Conservation (phyloP, 1,140 invertebrate genomes). For the Diachasma alloeum region DNA sequence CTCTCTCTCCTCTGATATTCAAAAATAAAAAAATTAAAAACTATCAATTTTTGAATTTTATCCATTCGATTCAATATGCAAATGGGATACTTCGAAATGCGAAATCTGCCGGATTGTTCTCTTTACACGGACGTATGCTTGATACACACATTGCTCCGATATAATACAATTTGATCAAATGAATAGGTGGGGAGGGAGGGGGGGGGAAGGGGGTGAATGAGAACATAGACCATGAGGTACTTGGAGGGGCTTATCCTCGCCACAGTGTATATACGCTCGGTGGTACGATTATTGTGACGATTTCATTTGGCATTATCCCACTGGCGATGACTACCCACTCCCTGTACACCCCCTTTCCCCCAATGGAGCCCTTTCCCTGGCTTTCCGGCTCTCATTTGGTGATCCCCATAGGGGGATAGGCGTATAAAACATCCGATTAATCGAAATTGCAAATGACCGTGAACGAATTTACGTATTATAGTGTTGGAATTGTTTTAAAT, state of each 20-base stretch:
- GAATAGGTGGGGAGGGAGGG: neutral
- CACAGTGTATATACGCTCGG: neutral
- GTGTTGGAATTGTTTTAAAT: neutral
- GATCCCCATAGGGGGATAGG: neutral
- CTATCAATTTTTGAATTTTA: neutral
- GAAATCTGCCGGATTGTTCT: neutral
- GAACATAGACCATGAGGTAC: neutral
- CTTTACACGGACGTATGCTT: neutral
- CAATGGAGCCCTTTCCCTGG: neutral
- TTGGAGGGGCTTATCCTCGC: constrained; percentile 8
- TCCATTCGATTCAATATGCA: neutral
- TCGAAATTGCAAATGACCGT: constrained; percentile 7
- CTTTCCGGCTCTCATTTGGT: constrained; percentile 2
- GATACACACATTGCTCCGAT: neutral
- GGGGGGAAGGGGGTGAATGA: neutral
- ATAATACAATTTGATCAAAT: neutral
- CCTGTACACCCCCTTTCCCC: neutral
- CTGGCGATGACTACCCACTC: neutral
- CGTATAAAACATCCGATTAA: constrained; percentile 10
- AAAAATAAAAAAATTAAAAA: too few species aligned
- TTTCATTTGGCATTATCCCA: constrained; percentile 11
- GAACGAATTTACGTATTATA: neutral
- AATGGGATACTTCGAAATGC: neutral
- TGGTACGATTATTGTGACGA: constrained; percentile 9
- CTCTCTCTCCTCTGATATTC: too few species aligned